Evolutionary conservation across 1,140 invertebrate genomes (phyloP), one percentile per base, ranked within the genome.

Genomic region (Antheraea pernyi): DNA sequence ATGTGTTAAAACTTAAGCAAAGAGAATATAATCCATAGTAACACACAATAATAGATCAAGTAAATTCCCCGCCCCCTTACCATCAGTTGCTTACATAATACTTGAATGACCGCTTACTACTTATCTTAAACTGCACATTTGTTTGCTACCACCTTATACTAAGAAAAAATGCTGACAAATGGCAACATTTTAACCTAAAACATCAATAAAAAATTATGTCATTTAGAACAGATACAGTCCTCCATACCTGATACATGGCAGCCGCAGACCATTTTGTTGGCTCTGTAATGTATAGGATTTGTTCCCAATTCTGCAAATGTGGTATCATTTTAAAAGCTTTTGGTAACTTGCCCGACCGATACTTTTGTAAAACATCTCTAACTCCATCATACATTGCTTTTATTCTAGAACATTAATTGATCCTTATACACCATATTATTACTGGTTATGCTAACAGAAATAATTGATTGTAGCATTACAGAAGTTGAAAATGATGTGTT

Each of bases 261-360:
- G 98, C 98, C 22, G 98, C 98, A 60, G 95, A 96, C 97, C 97
- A 98, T 42, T 93, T 94, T 11, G 94, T 91, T 16, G 97, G 97
- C 85, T 97, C 96, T 42, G 97, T 98, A 22, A 99, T 94, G 76
- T 97, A 97, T 9, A 99, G 88, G 75, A 99, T 96, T 93, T 99
- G 98, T 90, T 99, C 98, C 99, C 99, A 99, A 91, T 99, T 99
- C 66, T 94, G 93, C 37, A 99, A 93, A 83, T 95, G 96, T 13
- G 99, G 99, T 71, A 99, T 95, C 74, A 99, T 96, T 94, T 99
- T 99, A 87, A 99, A 99, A 10, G 98, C 98, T 90, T 99, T 99
- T 0, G 99, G 99, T 46, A 99, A 91, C 93, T 99, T 99, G 16
- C 99, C 99, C 92, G 97, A 98, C 66, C 99, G 94, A 89, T 99